A percentile compares a stretch with the other conserved stretches of the same genome.
Conservation (phyloP, 2,888 invertebrate genomes). For the Sarcophaga carnaria region DNA sequence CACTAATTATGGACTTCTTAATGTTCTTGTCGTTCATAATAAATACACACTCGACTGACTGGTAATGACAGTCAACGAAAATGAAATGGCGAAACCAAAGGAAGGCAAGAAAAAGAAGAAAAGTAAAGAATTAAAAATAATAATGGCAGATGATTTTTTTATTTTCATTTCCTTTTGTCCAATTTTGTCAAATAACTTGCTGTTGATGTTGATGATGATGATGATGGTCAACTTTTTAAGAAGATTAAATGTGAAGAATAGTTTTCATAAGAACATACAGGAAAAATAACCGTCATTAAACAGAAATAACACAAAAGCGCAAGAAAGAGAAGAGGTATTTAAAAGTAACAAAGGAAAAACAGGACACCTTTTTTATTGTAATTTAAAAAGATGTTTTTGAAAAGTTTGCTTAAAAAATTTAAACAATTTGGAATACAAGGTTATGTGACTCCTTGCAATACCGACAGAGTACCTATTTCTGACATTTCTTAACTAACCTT, state of each 20-base stretch:
- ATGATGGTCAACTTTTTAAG: conserved; percentile 46
- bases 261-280: conserved; percentile 6
- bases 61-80: conserved; percentile 4
- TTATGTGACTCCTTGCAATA: too few relatives aligned
- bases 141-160: not conserved
- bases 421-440: too few relatives aligned
- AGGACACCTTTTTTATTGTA: too few relatives aligned
- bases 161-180: conserved; percentile 9
- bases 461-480: too few relatives aligned
- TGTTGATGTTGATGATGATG: not conserved
- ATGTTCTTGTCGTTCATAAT: not conserved
- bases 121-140: not conserved
- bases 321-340: too few relatives aligned
- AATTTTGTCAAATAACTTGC: conserved; percentile 15
- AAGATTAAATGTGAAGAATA: conserved; percentile 59
- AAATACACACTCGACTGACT: not conserved
- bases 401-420: too few relatives aligned
- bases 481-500: too few relatives aligned
- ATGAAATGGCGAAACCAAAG: conserved; percentile 27
- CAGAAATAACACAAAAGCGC: not conserved
- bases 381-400: too few relatives aligned
- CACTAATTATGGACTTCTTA: conserved; percentile 57
- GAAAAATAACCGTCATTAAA: conserved; percentile 22
- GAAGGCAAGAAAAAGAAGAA: not conserved
- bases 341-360: too few relatives aligned